phyloP scores from a whole-genome alignment of 2,888 invertebrate species.

The Xylophagus ater region DNA sequence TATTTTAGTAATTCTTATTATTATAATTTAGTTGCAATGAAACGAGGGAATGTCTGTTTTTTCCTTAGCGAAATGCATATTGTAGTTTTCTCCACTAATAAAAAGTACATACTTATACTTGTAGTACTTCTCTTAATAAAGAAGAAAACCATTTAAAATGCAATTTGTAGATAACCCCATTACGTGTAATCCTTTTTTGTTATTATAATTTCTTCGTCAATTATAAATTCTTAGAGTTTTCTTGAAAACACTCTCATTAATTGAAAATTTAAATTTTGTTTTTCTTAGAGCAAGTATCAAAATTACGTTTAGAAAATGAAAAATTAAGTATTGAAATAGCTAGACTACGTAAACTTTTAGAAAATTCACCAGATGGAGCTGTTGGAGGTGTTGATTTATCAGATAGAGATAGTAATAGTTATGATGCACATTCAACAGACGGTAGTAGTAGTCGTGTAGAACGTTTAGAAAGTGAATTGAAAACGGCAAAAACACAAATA shows the following conservation, averaged over 20 bases:
- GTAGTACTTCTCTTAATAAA: no score
- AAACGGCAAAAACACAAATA: slow-evolving; percentile 34
- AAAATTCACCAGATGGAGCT: slow-evolving; percentile 49
- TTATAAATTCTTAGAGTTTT: slow-evolving; percentile 3
- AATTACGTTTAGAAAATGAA: slow-evolving; percentile 59
- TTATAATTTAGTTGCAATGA: no score
- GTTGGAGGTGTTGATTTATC: slow-evolving; percentile 41
- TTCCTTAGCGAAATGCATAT: no score
- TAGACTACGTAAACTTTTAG: slow-evolving; percentile 36
- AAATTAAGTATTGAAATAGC: slow-evolving; percentile 45
- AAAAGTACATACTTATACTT: no score
- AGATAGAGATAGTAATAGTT: slow-evolving; percentile 27
- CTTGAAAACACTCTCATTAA: no score
- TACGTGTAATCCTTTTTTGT: slow-evolving; percentile 9
- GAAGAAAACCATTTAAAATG: background rate
- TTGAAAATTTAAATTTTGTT: no score
- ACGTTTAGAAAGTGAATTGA: slow-evolving; percentile 40
- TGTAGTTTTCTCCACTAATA: no score
- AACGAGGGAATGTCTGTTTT: no score
- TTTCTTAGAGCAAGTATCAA: slow-evolving; percentile 28
- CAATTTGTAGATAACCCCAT: slow-evolving; percentile 2
- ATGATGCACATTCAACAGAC: slow-evolving; percentile 38
- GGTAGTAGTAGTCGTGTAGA: slow-evolving; percentile 40
- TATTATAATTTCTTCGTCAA: slow-evolving; percentile 4
- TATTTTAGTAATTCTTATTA: no score